phyloP scores from a whole-genome alignment of 2,888 invertebrate genomes.

The Platycnemis pennipes region DNA sequence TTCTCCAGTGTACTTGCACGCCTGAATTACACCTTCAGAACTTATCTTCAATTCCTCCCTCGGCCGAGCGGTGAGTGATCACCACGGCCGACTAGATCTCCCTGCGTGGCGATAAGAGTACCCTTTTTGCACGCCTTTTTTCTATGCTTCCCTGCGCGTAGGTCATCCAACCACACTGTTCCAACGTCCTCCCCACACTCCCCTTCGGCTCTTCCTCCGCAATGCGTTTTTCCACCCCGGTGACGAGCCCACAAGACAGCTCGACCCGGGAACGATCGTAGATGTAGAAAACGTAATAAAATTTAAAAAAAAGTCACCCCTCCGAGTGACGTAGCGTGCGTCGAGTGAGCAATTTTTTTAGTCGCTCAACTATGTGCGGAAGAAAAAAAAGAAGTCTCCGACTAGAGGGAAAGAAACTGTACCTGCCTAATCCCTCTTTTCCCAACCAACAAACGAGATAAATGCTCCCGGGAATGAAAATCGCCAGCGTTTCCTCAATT shows the following conservation, averaged over 20 bases:
- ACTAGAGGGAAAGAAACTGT: background rate
- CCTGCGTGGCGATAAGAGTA: background rate
- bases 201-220: background rate
- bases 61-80: background rate
- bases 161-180: background rate
- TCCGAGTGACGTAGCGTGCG: background rate
- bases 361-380: background rate
- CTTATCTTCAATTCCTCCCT: background rate
- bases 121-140: background rate
- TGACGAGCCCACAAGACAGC: background rate
- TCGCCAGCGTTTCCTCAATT: constrained; percentile 43
- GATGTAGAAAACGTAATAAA: background rate
- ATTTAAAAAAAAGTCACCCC: background rate
- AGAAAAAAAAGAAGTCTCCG: background rate
- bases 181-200: background rate
- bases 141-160: background rate
- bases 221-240: background rate
- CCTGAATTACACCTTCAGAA: background rate
- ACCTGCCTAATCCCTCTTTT: background rate
- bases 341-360: background rate
- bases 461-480: constrained; percentile 25
- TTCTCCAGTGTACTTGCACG: no score
- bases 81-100: background rate
- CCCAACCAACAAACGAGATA: constrained; percentile 24
- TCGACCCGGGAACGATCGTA: background rate